Evolutionary conservation across 2,113 vertebrate species (phyloP), one percentile per base, ranked within the genome.

Genomic region (Hippocampus guttulatus): DNA sequence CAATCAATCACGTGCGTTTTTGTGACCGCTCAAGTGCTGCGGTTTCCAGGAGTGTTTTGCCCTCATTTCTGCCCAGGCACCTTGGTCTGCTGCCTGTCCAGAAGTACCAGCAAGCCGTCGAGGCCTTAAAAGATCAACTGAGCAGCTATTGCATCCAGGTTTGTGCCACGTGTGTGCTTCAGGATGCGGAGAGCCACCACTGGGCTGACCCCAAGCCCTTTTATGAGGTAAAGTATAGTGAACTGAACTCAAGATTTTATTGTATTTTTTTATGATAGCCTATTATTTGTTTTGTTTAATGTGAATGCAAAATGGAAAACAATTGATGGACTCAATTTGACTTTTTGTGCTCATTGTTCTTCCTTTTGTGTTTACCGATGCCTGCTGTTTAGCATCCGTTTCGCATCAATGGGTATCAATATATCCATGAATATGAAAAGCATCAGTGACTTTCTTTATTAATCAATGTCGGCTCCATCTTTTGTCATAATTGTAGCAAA

Each of bases 171-270:
- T 94, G 94, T 86, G 92, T 98, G 90, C 92, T 99, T 71, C 95
- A 97, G 77, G 97, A 98, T 67, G 93, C 95, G 25, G 96, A 99
- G 85, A 96, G 95, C 91, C 95, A 98, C 90, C 89, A 93, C 85
- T 98, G 96, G 96, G 90, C 93, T 67, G 95, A 98, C 90, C 91
- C 75, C 84, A 97, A 96, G 90, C 93, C 94, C 69, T 97, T 99
- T 93, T 95, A 96, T 61, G 97, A 98, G 97, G 97, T 90, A 82
- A 78, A 77, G 27, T 74, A 47, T 47, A 15, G 45, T 47, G 15
- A 47, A 47, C 45, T 47, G 45, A 47, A 47, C 45, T 4, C 8
- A 38, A 38, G 33, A 38, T 38, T 38, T 38, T 6, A 6, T 38
- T 38, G 6, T 6, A 6, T 38, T 5, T 38, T 33, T 38, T 38